Conservation (phyloP, 2,113 vertebrate species). For the Clarias gariepinus region DNA sequence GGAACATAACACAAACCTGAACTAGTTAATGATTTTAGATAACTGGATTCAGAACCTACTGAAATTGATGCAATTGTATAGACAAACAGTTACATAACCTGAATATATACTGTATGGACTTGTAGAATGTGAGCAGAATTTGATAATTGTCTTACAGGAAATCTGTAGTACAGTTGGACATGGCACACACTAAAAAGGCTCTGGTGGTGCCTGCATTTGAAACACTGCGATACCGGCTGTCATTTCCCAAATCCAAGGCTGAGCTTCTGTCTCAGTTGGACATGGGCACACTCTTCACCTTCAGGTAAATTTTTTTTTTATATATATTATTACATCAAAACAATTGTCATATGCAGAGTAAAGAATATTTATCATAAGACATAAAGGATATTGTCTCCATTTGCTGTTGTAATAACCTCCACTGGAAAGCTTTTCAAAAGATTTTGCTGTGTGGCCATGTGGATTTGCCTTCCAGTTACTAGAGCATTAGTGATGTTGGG, state of each 20-base stretch:
- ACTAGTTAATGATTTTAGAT: background rate
- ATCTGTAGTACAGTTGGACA: constrained; percentile 91
- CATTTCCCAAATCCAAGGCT: constrained; percentile 96
- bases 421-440: background rate
- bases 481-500: background rate
- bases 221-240: constrained; percentile 92
- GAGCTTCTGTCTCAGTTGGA: constrained; percentile 98
- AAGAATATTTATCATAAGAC: no score
- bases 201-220: constrained; percentile 96
- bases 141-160: constrained; percentile 75
- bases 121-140: background rate
- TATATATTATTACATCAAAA: no score
- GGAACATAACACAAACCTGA: background rate
- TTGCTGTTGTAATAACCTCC: background rate
- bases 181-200: constrained; percentile 91
- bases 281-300: constrained; percentile 98
- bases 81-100: background rate
- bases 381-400: background rate
- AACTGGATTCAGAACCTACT: background rate
- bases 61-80: background rate
- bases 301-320: constrained; percentile 85
- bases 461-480: background rate
- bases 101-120: background rate
- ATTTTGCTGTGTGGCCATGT: background rate
- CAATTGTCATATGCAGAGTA: background rate